Base-by-base conservation (phyloP, 2,888 invertebrate species). In the Cinara cedri region DNA sequence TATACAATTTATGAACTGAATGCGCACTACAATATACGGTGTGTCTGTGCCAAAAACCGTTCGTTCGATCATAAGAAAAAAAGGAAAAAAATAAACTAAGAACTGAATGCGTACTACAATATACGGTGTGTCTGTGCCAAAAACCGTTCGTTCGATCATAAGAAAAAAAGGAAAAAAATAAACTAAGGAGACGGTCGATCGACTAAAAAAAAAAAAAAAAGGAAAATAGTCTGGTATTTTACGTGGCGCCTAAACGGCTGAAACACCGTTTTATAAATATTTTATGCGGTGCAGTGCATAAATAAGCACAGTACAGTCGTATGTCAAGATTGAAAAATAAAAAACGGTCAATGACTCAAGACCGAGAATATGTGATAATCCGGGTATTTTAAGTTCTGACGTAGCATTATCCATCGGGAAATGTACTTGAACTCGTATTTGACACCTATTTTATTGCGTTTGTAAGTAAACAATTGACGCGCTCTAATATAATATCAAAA, bases 11-110 rank as follows among this genome's bases (percentile, higher is more conserved):
- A 65, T 65, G 54, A 54, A 65, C 54, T 49, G n/a, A n/a, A 24
- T 16, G 9, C 24, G 16, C 14, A 26, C 1, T 34, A 16, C n/a
- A 34, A 0, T 34, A 34, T 24, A 6, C 11, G n/a, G 54, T 75
- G 54, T 55, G 54, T 66, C 4, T 44, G 75, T 66, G 75, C 55
- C 75, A 66, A 75, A 75, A 75, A 55, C n/a, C 24, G 44, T 66
- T 75, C 55, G 44, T 75, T 65, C n/a, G n/a, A 24, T 16, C 34
- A 21, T 63, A 44, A 16, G 16, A 63, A 65, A 49, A 46, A 44
- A 71, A 21, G 46, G 55, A 14, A 21, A 34, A 19, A 19, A 21
- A 9, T 14, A 0, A 63, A 19, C 51, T 51, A 42, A 63, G 19
- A 21, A 21, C 13, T 49, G n/a, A n/a, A 24, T 16, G 9, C 24